Evolutionary conservation across 2,113 vertebrate species (phyloP).

Genomic region (Willisornis vidua): DNA sequence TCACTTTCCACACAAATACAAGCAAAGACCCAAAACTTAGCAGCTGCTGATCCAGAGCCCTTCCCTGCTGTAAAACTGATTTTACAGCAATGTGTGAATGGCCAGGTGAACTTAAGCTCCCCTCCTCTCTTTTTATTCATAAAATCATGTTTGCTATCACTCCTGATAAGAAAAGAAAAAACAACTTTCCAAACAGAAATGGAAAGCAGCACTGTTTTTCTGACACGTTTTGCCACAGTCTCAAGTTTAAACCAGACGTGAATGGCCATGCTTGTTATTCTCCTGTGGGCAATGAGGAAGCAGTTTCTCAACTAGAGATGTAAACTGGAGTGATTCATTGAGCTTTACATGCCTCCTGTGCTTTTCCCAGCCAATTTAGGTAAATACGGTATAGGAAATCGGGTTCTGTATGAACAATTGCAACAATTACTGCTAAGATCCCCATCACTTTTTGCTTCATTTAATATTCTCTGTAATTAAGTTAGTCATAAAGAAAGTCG

Average conservation of each 20-base stretch:
- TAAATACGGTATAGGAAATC: neutral
- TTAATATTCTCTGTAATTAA: slow-evolving; percentile 53
- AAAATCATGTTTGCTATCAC: neutral
- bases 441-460: slow-evolving; percentile 38
- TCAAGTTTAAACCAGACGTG: slow-evolving; percentile 22
- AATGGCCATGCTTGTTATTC: slow-evolving; percentile 1
- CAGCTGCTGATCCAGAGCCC: neutral
- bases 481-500: slow-evolving; percentile 36
- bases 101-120: neutral
- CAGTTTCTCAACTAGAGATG: slow-evolving; percentile 33
- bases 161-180: neutral
- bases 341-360: neutral
- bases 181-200: neutral
- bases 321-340: slow-evolving; percentile 50
- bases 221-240: neutral
- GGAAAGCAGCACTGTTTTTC: neutral
- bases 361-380: slow-evolving; percentile 16
- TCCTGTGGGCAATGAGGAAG: slow-evolving; percentile 51
- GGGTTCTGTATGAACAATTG: neutral
- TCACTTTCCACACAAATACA: neutral
- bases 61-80: neutral
- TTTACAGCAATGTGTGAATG: neutral
- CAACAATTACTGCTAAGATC: slow-evolving; percentile 25
- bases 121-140: neutral
- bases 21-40: neutral